These are phyloP conservation scores for Empidonax alnorum DNA, from an alignment of 2,113 vertebrate genomes.

Conservation along the genomic window DNA sequence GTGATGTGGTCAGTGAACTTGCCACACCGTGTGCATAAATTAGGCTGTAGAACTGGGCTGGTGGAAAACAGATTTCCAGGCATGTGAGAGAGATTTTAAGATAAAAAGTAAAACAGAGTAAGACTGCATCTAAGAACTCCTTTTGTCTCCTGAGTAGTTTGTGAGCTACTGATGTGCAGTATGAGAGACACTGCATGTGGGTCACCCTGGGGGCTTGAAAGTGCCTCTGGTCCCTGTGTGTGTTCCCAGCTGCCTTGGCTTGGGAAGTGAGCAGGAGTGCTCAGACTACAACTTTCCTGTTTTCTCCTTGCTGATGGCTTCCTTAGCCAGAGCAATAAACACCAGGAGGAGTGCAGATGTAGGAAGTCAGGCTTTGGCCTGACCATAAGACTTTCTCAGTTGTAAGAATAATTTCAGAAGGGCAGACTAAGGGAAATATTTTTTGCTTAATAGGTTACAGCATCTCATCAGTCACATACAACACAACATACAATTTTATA, in stretches of 20 bases:
- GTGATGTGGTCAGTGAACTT: neutral
- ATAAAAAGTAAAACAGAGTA: neutral
- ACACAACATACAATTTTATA: neutral
- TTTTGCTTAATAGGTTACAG: slow-evolving; percentile 17
- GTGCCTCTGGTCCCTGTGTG: neutral
- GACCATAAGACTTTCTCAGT: neutral
- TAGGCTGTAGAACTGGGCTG: neutral
- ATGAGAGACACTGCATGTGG: neutral
- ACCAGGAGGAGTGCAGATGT: neutral
- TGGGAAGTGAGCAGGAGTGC: neutral
- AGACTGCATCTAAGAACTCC: neutral
- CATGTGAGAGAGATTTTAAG: neutral
- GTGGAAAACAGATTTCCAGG: neutral
- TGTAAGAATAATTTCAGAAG: slow-evolving; percentile 25
- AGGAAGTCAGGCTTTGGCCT: neutral
- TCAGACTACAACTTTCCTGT: neutral
- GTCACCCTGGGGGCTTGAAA: neutral
- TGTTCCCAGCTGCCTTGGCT: neutral
- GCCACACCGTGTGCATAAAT: neutral
- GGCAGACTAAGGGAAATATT: slow-evolving; percentile 3
- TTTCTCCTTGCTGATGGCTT: neutral
- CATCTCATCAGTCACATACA: neutral
- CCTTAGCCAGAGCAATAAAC: neutral
- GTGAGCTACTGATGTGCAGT: neutral
- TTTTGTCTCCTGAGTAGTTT: neutral